These are phyloP conservation scores for Spea hammondii DNA, from an alignment of 2,797 vertebrate genomes.

Conservation along the genomic window DNA sequence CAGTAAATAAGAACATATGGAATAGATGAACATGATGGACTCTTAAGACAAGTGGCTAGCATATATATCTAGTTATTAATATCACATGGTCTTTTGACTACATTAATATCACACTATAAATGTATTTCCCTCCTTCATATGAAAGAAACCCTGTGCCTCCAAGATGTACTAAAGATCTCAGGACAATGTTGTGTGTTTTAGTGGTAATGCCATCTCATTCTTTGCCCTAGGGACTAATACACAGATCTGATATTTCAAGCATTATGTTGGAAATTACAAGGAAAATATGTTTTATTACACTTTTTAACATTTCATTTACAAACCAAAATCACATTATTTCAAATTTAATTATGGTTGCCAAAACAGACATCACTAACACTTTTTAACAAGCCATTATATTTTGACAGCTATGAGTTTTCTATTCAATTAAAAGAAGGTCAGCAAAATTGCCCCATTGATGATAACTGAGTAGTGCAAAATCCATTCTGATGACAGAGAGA, in stretches of 20 bases:
- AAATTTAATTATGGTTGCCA: slow-evolving; percentile 42
- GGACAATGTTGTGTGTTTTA: too few relatives aligned
- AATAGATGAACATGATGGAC: too few relatives aligned
- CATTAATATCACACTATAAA: too few relatives aligned
- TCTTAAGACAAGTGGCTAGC: too few relatives aligned
- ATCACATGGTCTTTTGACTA: too few relatives aligned
- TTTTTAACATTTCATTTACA: slow-evolving; percentile 42
- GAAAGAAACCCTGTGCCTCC: too few relatives aligned
- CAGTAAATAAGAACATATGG: too few relatives aligned
- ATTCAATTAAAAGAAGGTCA: slow-evolving; percentile 52
- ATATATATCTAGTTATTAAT: too few relatives aligned
- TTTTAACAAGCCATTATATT: slow-evolving; percentile 52
- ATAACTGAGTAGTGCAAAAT: slow-evolving; percentile 51
- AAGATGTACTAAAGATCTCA: too few relatives aligned
- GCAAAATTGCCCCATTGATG: slow-evolving; percentile 47
- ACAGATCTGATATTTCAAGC: slow-evolving; percentile 24
- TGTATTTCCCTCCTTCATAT: too few relatives aligned
- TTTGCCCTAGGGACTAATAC: not conserved
- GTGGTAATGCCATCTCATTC: not conserved
- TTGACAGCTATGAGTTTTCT: slow-evolving; percentile 48
- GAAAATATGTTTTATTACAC: slow-evolving; percentile 35
- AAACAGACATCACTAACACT: slow-evolving; percentile 37
- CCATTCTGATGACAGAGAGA: slow-evolving; percentile 46
- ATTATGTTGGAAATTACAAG: slow-evolving; percentile 31
- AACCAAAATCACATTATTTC: slow-evolving; percentile 46